These are phyloP conservation scores for Noctua comes DNA, from an alignment of 2,888 invertebrate genomes.

Conservation along the genomic window DNA sequence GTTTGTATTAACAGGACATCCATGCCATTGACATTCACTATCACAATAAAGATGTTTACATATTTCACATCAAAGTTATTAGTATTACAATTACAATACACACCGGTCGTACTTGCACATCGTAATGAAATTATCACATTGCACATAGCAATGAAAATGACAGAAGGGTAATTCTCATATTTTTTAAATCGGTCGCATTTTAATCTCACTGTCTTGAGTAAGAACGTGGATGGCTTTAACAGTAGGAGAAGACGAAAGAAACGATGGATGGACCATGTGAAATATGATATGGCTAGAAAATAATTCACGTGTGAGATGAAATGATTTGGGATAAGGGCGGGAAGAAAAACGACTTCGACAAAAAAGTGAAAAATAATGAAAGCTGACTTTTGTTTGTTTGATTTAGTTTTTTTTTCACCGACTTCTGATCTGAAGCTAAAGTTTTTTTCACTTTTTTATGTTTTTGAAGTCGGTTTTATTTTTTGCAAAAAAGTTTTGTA, in stretches of 20 bases:
- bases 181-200: neutral
- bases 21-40: neutral
- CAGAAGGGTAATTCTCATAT: too few species aligned
- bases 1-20: neutral
- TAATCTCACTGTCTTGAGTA: neutral
- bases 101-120: slow-evolving; percentile 3
- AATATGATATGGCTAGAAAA: neutral
- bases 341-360: neutral
- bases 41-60: slow-evolving; percentile 30
- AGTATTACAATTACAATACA: slow-evolving; percentile 14
- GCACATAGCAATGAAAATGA: neutral
- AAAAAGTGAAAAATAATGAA: too few species aligned
- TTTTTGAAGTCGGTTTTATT: too few species aligned
- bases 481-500: too few species aligned
- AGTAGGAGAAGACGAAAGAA: neutral
- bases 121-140: neutral
- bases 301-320: neutral
- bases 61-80: slow-evolving; percentile 16
- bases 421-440: too few species aligned
- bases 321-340: neutral
- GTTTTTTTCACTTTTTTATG: too few species aligned
- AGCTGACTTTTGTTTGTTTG: too few species aligned
- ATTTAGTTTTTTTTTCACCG: too few species aligned
- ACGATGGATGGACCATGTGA: neutral
- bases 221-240: neutral